Evolutionary conservation across 2,888 invertebrate species (phyloP), one percentile per base, ranked within the genome.

Genomic region (Catocala fraxini): DNA sequence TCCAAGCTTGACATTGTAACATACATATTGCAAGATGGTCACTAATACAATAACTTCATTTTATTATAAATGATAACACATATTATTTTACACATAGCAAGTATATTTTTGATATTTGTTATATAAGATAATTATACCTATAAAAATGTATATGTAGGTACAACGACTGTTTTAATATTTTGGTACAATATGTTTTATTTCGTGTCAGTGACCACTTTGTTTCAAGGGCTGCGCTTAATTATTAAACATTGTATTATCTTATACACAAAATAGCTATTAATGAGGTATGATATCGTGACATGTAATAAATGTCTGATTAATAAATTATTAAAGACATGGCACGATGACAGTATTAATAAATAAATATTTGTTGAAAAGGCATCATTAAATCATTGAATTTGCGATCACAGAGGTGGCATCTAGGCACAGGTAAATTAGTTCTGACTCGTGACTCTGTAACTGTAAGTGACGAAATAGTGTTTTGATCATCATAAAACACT

Each of bases 1-100:
- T 71, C 53, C 52, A 84, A 86, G 82, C 81, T 63, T 81, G 70
- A 64, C n/a, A n/a, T 79, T 80, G 81, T 65, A 64, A 57, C 54
- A 65, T 66, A 61, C 65, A 59, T 39, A 0, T 7, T 39, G 9
- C 35, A 9, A 39, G 59, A 65, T 64, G 63, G 73, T 73, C 64
- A 70, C 65, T 75, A 71, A 71, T 59, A 63, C 57, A 56, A 11
- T 39, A 6, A 39, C 9, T 39, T 7, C 1, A 6, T 39, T 39
- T 39, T 6, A 39, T 39, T 39, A 39, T 9, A 39, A 39, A 39
- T 9, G 35, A 39, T 9, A 39, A 6, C 6, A 39, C 35, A 6
- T 39, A 0, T 39, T 39, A 9, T 39, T 39, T 39, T 39, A 39
- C 7, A 7, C 6, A 39, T 39, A 3, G 25, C 1, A 25, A 39